Evolutionary conservation across 2,797 vertebrate species (phyloP).

Genomic region (Selene dorsalis): DNA sequence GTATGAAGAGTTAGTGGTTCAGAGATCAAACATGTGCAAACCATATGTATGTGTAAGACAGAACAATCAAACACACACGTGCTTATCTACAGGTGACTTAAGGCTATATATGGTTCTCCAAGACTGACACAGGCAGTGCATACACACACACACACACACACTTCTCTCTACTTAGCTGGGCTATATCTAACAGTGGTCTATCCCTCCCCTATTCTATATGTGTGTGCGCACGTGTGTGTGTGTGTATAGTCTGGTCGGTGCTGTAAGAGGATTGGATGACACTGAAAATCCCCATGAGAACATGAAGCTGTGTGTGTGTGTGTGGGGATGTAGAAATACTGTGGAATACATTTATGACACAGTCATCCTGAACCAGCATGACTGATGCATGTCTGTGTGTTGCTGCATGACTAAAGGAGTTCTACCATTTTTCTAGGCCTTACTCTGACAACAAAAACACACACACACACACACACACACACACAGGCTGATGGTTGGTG

Average conservation of each 20-base stretch:
- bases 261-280: conserved; percentile 73
- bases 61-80: not conserved
- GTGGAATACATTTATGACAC: conserved; percentile 13
- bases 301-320: not conserved
- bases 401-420: conserved; percentile 14
- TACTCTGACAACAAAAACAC: conserved; percentile 6
- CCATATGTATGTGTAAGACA: not conserved
- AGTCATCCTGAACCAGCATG: not conserved
- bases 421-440: not conserved
- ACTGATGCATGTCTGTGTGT: conserved; percentile 2
- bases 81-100: not conserved
- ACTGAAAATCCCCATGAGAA: conserved; percentile 41
- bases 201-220: not conserved
- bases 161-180: not conserved
- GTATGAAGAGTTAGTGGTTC: not conserved
- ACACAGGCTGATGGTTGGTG: conserved; percentile 22
- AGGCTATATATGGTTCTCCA: not conserved
- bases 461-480: conserved; percentile 28
- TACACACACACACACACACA: not conserved
- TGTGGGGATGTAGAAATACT: not conserved
- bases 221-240: not conserved
- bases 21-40: not conserved
- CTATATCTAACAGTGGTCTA: conserved; percentile 7
- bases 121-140: not conserved
- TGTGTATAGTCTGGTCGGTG: conserved; percentile 26